phyloP scores from a whole-genome alignment of 2,797 vertebrate genomes.

The Lithobates pipiens region DNA sequence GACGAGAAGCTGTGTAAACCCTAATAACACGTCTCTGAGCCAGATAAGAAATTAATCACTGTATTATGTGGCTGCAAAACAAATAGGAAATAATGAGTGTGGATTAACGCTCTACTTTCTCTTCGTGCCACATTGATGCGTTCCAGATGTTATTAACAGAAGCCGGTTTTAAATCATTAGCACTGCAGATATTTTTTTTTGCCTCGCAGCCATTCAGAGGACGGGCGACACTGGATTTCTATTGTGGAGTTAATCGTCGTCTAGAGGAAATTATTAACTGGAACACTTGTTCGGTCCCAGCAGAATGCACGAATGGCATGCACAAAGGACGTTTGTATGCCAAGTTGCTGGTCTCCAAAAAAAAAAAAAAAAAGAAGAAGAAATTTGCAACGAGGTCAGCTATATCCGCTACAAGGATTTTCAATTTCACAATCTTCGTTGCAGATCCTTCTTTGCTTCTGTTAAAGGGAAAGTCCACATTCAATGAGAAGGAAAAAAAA shows the following conservation, averaged over 20 bases:
- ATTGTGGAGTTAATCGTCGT: not conserved
- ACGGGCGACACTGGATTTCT: not conserved
- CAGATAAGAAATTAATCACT: conserved; percentile 20
- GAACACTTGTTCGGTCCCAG: not conserved
- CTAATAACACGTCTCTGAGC: conserved; percentile 6
- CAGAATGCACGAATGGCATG: not conserved
- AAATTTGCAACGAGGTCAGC: too few relatives aligned
- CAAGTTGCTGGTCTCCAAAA: too few relatives aligned
- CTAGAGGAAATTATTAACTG: not conserved
- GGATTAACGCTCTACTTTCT: conserved; percentile 5
- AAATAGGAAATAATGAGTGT: conserved; percentile 17
- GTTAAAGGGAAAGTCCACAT: too few relatives aligned
- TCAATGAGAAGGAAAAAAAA: too few relatives aligned
- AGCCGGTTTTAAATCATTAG: conserved; percentile 10
- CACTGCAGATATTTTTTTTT: not conserved
- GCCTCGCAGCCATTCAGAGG: not conserved
- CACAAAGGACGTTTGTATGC: too few relatives aligned
- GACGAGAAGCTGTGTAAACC: conserved; percentile 3
- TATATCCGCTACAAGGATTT: too few relatives aligned
- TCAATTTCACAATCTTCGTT: too few relatives aligned
- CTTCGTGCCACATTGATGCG: not conserved
- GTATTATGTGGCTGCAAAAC: conserved; percentile 9
- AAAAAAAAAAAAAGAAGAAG: too few relatives aligned
- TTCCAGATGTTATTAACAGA: conserved; percentile 9
- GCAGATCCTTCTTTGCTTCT: too few relatives aligned